Evolutionary conservation across 2,888 invertebrate species (phyloP).

Genomic region (Nudaria mundana): DNA sequence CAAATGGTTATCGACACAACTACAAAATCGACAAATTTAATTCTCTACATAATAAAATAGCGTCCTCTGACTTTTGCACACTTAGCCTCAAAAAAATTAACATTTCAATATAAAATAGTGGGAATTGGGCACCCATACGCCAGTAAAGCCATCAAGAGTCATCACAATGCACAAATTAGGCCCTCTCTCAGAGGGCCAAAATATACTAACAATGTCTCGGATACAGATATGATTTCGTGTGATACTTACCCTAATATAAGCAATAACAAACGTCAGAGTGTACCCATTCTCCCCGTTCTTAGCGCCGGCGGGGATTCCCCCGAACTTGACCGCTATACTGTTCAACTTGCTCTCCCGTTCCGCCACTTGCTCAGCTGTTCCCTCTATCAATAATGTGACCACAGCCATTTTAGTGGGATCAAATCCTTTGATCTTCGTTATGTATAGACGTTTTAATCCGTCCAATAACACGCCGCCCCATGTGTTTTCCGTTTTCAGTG

Average conservation of each 20-base stretch:
- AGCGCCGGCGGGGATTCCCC: constrained; percentile 95
- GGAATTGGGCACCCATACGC: no score
- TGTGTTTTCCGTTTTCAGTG: constrained; percentile 82
- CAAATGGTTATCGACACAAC: no score
- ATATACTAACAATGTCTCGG: no score
- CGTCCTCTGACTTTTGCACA: no score
- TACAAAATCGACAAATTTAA: no score
- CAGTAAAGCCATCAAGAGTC: no score
- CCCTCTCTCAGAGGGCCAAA: no score
- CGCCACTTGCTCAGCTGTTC: constrained; percentile 86
- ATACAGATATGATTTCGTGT: no score
- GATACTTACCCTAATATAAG: constrained; percentile 95
- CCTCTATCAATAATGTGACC: constrained; percentile 97
- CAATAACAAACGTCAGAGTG: constrained; percentile 97
- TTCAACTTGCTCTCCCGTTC: constrained; percentile 84
- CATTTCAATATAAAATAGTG: no score
- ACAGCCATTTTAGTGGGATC: constrained; percentile 91
- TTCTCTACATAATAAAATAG: no score
- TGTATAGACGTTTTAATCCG: constrained; percentile 91
- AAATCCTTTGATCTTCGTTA: constrained; percentile 94
- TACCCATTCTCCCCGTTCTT: constrained; percentile 98
- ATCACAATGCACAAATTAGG: no score
- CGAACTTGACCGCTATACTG: constrained; percentile 86
- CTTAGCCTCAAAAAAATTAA: no score
- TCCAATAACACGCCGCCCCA: constrained; percentile 88